Conservation (phyloP, 2,888 invertebrate species). For the Cephus spinipes region DNA sequence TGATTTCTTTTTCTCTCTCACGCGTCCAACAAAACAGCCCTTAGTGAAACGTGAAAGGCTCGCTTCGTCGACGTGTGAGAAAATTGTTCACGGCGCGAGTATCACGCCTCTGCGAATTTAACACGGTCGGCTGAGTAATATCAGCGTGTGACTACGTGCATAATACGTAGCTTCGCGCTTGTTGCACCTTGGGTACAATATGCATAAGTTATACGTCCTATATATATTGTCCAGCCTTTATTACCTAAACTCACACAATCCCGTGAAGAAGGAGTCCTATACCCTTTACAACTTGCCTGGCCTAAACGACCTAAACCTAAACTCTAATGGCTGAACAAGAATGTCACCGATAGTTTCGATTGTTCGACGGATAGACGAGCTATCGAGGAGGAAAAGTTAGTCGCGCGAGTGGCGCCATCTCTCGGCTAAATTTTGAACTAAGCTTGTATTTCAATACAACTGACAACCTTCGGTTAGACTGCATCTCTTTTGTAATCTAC, state of each 20-base stretch:
- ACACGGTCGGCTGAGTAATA: conserved; percentile 32
- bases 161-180: neutral
- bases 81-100: conserved; percentile 44
- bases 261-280: neutral
- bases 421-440: neutral
- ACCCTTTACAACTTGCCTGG: neutral
- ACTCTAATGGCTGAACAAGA: neutral
- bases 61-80: conserved; percentile 38
- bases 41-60: neutral
- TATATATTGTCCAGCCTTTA: neutral
- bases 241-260: neutral
- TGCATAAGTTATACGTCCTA: neutral
- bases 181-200: neutral
- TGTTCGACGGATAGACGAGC: neutral
- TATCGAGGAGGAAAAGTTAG: neutral
- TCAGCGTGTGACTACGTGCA: neutral
- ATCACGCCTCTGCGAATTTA: conserved; percentile 43
- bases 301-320: no score
- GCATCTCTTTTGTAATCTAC: neutral
- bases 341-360: neutral
- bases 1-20: neutral
- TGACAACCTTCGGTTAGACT: neutral
- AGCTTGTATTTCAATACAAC: neutral
- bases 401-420: neutral
- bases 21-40: neutral